Base-by-base conservation (phyloP, 2,888 invertebrate species). In the Cephus pygmeus region DNA sequence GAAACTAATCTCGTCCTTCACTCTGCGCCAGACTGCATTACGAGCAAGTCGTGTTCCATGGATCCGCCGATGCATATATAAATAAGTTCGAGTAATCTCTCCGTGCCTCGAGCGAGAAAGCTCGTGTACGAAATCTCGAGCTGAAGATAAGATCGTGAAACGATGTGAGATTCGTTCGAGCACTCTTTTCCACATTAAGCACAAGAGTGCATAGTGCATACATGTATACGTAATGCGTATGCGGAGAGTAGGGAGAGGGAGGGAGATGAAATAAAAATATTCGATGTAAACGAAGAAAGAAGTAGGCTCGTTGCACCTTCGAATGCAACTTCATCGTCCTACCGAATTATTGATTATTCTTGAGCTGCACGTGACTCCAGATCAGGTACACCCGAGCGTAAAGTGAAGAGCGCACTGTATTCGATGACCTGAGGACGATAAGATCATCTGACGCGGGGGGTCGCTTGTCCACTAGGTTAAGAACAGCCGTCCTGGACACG, bases 401-500 rank as follows among this genome's bases (percentile, higher is more conserved):
- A 40, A 15, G 40, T 15, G 15, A 40, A 40, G 40, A 40, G 6
- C 40, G 40, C 40, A 40, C 40, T 40, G 40, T 40, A 40, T 6
- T 15, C 40, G 40, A 15, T 40, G 4, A 40, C 40, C 40, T 15
- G 15, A 40, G 40, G 1, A 40, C 15, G 88, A 90, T 89, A 87
- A 82, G 85, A 89, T 89, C 88, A 83, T 88, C 86, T 90, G 91
- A 91, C 86, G 86, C 90, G 89, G 88, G 88, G 87, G 88, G 89
- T 87, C 88, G 88, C 79, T 79, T 73, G 11, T 73, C 75, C 33
- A 34, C n/a, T 3, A 34, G 68, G 74, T 31, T 77, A 80, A 76
- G 69, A 79, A 73, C 34, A 12, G 78, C 79, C 31, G 69, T 33
- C 69, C 69, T 69, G 31, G 30, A 81, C 83, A 83, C 83, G 80